phyloP scores from a whole-genome alignment of 2,888 invertebrate species.

The Tetragonisca angustula region DNA sequence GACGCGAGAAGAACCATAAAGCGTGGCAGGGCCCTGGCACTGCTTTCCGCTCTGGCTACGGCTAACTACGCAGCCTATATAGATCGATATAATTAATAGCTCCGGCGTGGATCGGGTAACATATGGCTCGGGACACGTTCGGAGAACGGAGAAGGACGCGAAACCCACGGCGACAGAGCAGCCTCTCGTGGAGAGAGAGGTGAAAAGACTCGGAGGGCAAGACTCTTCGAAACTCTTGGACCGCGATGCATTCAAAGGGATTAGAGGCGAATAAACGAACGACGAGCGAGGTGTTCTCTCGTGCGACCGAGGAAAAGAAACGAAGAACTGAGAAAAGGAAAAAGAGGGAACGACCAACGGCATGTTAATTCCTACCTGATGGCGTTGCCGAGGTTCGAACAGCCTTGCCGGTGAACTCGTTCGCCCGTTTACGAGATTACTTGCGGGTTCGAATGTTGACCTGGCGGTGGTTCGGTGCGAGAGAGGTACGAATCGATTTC shows the following conservation, averaged over 20 bases:
- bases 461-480: neutral
- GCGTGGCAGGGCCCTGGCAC: slow-evolving; percentile 54
- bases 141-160: slow-evolving; percentile 50
- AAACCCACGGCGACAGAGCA: slow-evolving; percentile 27
- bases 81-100: slow-evolving; percentile 84
- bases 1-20: slow-evolving; percentile 67
- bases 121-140: slow-evolving; percentile 78
- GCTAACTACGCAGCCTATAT: slow-evolving; percentile 74
- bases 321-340: neutral
- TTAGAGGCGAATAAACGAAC: slow-evolving; percentile 77
- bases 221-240: slow-evolving; percentile 49
- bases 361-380: slow-evolving; percentile 73
- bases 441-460: neutral
- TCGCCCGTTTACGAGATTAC: neutral
- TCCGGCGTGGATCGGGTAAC: slow-evolving; percentile 80
- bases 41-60: slow-evolving; percentile 54
- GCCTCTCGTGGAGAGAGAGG: slow-evolving; percentile 6
- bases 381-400: slow-evolving; percentile 54
- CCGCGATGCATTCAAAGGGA: slow-evolving; percentile 73
- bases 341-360: slow-evolving; percentile 44
- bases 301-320: slow-evolving; percentile 28
- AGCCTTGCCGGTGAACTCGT: slow-evolving; percentile 45
- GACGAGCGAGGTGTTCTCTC: slow-evolving; percentile 46
- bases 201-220: slow-evolving; percentile 22
- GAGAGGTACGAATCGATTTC: neutral